These are phyloP conservation scores for Dryobates pubescens DNA, from an alignment of 2,797 vertebrate genomes.

Conservation along the genomic window DNA sequence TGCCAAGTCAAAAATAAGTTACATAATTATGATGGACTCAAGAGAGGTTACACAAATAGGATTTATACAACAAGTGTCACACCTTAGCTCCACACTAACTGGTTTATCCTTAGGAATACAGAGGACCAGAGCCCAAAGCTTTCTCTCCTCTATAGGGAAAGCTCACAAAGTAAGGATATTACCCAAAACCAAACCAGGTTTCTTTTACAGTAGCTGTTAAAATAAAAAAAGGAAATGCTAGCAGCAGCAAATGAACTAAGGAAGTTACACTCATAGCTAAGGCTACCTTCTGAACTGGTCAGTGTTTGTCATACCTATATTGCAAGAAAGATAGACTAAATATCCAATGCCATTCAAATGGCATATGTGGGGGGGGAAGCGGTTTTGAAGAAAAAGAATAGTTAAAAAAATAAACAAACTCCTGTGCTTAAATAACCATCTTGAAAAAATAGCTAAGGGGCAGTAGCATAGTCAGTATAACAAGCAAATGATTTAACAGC, in stretches of 20 bases:
- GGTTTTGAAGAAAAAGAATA: not conserved
- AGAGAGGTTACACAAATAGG: not conserved
- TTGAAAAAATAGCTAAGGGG: not conserved
- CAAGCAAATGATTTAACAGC: not conserved
- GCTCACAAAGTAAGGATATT: not conserved
- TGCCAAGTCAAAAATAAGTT: not conserved
- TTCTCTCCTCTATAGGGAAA: not conserved
- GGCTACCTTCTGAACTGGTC: not conserved
- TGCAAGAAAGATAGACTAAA: not conserved
- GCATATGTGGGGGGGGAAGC: rapidly evolving
- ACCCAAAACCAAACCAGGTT: not conserved
- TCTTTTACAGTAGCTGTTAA: not conserved
- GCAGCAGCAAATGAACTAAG: not conserved
- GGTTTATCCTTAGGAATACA: not conserved
- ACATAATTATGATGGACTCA: not conserved
- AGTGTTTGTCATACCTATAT: not conserved
- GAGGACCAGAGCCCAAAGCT: not conserved
- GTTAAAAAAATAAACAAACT: not conserved
- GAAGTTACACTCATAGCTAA: not conserved
- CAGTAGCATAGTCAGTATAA: rapidly evolving
- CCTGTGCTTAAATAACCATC: not conserved
- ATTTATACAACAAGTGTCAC: not conserved
- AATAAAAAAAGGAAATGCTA: not conserved
- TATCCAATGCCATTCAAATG: not conserved
- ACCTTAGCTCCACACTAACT: not conserved